These are phyloP conservation scores for Autographa pulchrina DNA, from an alignment of 2,888 invertebrate genomes.

Conservation along the genomic window DNA sequence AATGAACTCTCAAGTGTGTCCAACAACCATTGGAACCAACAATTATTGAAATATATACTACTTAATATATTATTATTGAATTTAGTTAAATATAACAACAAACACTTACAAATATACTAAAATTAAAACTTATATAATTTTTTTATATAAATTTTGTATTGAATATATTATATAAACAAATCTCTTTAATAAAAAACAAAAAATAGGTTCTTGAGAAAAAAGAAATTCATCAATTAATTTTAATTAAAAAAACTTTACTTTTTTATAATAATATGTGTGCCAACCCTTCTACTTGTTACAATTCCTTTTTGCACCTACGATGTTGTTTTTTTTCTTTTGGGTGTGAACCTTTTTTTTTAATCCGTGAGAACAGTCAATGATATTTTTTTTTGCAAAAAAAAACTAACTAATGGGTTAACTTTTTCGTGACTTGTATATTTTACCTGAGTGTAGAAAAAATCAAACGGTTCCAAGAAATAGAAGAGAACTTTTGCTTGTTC, in stretches of 20 bases:
- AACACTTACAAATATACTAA: too few species aligned
- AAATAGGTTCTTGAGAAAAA: too few species aligned
- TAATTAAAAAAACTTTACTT: too few species aligned
- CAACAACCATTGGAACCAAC: slow-evolving; percentile 5
- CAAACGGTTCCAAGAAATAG: neutral
- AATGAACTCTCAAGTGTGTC: slow-evolving; percentile 34
- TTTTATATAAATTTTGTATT: too few species aligned
- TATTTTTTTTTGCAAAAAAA: slow-evolving; percentile 41
- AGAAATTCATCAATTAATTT: too few species aligned
- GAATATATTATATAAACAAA: too few species aligned
- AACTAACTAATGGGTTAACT: slow-evolving; percentile 58
- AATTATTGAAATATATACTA: neutral
- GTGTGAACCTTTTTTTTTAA: slow-evolving; percentile 46
- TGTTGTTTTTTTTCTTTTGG: slow-evolving; percentile 52
- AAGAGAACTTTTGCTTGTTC: neutral
- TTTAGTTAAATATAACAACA: too few species aligned
- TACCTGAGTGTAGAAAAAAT: slow-evolving; percentile 37
- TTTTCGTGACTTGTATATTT: slow-evolving; percentile 34
- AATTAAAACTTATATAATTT: too few species aligned
- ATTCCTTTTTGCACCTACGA: slow-evolving; percentile 42
- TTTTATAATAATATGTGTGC: slow-evolving; percentile 21
- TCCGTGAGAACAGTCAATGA: slow-evolving; percentile 62
- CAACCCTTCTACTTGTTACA: slow-evolving; percentile 52
- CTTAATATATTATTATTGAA: neutral
- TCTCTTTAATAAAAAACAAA: too few species aligned